Percentiles rank a stretch among this genome's conserved stretches.
Conservation (phyloP, 2,888 invertebrate species). For the Eledona agricola region DNA sequence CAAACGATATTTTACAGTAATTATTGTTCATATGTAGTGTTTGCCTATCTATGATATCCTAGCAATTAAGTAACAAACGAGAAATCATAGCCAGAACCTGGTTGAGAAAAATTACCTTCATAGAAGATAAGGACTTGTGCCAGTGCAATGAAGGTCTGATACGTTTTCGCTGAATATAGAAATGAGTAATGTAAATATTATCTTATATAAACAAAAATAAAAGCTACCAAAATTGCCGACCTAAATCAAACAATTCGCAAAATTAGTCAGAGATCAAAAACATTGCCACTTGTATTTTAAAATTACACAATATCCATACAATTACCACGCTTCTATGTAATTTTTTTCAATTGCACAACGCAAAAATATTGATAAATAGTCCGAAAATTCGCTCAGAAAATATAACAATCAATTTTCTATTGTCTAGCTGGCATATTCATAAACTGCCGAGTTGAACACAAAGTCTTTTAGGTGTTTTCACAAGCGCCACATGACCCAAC, state of each 20-base stretch:
- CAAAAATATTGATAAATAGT: constrained; percentile 32
- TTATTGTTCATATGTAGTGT: constrained; percentile 41
- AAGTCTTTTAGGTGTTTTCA: constrained; percentile 43
- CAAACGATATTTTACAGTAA: constrained; percentile 40
- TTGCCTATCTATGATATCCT: constrained; percentile 35
- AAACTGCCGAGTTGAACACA: constrained; percentile 56
- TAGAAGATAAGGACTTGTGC: constrained; percentile 55
- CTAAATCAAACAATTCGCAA: constrained; percentile 37
- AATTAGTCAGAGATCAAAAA: constrained; percentile 59
- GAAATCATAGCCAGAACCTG: constrained; percentile 24
- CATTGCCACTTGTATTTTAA: constrained; percentile 59
- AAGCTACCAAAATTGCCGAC: constrained; percentile 51
- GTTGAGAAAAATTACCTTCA: constrained; percentile 51
- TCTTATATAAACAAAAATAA: constrained; percentile 44
- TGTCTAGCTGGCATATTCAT: constrained; percentile 42
- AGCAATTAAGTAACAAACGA: constrained; percentile 36
- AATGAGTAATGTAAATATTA: constrained; percentile 33
- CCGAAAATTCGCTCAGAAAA: constrained; percentile 29
- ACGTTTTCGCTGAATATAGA: constrained; percentile 24
- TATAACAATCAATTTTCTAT: constrained; percentile 35
- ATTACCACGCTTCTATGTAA: constrained; percentile 29
- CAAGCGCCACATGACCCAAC: constrained; percentile 32
- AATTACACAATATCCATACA: constrained; percentile 39
- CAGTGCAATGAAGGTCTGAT: constrained; percentile 47
- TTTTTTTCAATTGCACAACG: constrained; percentile 47